Evolutionary conservation across 2,888 invertebrate species (phyloP).

Genomic region (Hirtodrosophila cameraria): DNA sequence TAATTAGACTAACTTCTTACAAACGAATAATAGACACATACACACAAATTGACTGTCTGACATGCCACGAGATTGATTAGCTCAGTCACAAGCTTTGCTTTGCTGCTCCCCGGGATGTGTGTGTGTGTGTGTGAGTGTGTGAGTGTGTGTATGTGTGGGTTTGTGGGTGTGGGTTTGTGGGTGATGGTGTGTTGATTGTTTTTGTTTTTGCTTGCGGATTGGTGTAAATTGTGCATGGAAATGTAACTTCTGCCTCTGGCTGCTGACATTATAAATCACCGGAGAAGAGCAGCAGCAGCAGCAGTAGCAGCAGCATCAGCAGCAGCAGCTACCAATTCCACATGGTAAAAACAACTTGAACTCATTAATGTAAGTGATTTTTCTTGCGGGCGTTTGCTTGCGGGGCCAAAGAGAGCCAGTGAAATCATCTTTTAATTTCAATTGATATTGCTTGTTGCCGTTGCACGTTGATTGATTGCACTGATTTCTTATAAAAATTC

Average conservation of each 20-base stretch:
- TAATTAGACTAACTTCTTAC: slow-evolving; percentile 79
- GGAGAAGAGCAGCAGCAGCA: slow-evolving; percentile 32
- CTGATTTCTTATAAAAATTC: slow-evolving; percentile 73
- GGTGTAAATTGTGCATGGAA: slow-evolving; percentile 80
- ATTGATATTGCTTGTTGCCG: slow-evolving; percentile 77
- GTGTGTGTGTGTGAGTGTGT: slow-evolving; percentile 8
- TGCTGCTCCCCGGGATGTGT: slow-evolving; percentile 28
- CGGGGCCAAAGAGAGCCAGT: slow-evolving; percentile 8
- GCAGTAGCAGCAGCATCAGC: background rate
- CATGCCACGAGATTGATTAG: slow-evolving; percentile 79
- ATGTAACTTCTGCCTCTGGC: slow-evolving; percentile 78
- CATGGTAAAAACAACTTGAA: slow-evolving; percentile 76
- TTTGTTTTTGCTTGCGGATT: slow-evolving; percentile 58
- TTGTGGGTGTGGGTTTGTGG: background rate
- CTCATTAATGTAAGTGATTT: slow-evolving; percentile 79
- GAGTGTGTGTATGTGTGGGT: background rate
- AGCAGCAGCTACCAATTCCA: slow-evolving; percentile 47
- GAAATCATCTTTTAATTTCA: slow-evolving; percentile 80
- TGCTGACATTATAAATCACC: slow-evolving; percentile 81
- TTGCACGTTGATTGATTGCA: slow-evolving; percentile 77
- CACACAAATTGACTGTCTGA: slow-evolving; percentile 79
- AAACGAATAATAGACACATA: slow-evolving; percentile 74
- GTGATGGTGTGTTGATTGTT: slow-evolving; percentile 45
- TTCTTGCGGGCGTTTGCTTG: slow-evolving; percentile 67
- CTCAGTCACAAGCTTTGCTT: slow-evolving; percentile 67